Evolutionary conservation across 2,113 vertebrate genomes (phyloP), one percentile per base, ranked within the genome.

Genomic region (Festucalex cinctus): DNA sequence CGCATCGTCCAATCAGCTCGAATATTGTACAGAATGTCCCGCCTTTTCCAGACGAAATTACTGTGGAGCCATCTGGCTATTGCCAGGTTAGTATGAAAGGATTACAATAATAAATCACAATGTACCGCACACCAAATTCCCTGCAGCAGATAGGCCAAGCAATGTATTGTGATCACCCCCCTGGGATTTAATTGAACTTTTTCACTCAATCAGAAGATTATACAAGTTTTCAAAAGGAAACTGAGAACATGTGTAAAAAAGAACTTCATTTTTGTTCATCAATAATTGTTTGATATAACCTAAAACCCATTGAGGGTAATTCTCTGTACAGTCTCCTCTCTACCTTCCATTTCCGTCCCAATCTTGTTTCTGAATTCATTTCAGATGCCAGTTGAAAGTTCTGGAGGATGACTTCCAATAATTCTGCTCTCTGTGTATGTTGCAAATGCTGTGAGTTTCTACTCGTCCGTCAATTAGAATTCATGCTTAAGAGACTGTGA

Each of bases 381-480:
- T 73, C 68, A 76, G 63, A 77, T 68, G 61, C n/a, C 48, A 12
- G 0, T 19, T 41, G 43, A 79, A 73, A 56, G 6, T 9, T 32
- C n/a, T 16, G 19, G 20, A 57, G 61, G n/a, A 59, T 46, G 22
- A 49, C 68, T 70, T 75, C 70, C 69, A 62, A 56, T 86, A 3
- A 78, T 80, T 84, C 71, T 74, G 82, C 72, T 78, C 65, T 86
- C 79, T 88, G 70, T 86, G 77, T 80, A 72, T 88, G 79, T 81
- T 73, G 72, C 74, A 83, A 89, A 80, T 86, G 85, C 88, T 85
- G 76, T 80, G 84, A 74, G 68, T 63, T 74, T 84, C 81, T 85
- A 78, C 70, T 8, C 63, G 72, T 86, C 62, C 56, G 70, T 80
- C 85, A 86, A 88, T 92, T 91, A 91, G 85, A 88, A 89, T 85